Conservation (phyloP, 2,888 invertebrate species). For the Hydrotaea cyrtoneurina region DNA sequence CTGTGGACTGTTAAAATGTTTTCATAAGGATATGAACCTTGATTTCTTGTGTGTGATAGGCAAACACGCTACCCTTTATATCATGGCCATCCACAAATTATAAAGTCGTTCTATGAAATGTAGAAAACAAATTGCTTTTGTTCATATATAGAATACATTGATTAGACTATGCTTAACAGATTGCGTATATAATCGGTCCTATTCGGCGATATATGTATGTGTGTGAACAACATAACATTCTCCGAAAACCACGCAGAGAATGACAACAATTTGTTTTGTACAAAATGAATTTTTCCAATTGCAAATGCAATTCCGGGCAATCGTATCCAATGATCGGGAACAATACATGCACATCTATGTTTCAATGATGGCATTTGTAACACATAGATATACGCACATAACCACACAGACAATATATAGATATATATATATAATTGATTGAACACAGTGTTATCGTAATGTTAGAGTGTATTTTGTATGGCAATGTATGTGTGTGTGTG, state of each 20-base stretch:
- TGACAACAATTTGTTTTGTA: slow-evolving; percentile 30
- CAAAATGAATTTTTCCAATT: background rate
- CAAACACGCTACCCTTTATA: background rate
- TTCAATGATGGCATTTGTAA: background rate
- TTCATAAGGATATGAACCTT: too few relatives aligned
- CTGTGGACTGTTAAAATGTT: too few relatives aligned
- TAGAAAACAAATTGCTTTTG: too few relatives aligned
- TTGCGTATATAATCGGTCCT: background rate
- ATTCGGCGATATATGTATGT: background rate
- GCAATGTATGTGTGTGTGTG: background rate
- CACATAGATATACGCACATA: background rate
- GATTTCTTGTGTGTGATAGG: too few relatives aligned
- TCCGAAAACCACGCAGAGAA: background rate
- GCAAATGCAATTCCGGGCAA: background rate
- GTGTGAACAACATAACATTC: background rate
- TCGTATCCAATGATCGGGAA: background rate
- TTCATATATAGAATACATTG: too few relatives aligned
- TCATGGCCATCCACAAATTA: background rate
- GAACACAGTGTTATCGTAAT: background rate
- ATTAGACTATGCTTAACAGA: background rate
- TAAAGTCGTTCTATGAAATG: too few relatives aligned
- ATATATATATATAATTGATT: slow-evolving; percentile 12
- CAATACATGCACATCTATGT: background rate
- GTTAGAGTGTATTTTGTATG: background rate
- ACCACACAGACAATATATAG: too few relatives aligned